Percentiles rank a stretch among this genome's conserved stretches.
Conservation (phyloP, 2,797 vertebrate species). For the Scyliorhinus canicula region DNA sequence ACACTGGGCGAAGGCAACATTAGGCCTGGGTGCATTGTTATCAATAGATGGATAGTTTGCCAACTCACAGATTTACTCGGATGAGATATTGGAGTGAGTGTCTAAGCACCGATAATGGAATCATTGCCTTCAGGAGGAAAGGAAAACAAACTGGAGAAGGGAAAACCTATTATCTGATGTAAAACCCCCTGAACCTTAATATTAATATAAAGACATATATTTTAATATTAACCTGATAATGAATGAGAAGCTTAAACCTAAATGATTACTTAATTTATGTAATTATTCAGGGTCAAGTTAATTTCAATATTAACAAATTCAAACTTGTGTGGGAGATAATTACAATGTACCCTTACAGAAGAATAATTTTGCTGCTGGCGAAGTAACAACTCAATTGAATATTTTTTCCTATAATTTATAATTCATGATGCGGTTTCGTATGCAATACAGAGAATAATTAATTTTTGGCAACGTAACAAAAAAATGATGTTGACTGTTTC, state of each 20-base stretch:
- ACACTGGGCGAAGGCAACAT: neutral
- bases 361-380: constrained; percentile 26
- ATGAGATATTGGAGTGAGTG: neutral
- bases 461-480: constrained; percentile 19
- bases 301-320: constrained; percentile 37
- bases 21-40: too few species aligned
- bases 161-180: neutral
- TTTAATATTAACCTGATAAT: constrained; percentile 9
- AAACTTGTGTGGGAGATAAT: constrained; percentile 31
- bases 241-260: constrained; percentile 21
- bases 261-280: constrained; percentile 34
- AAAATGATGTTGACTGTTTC: constrained; percentile 14
- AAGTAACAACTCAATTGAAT: constrained; percentile 8
- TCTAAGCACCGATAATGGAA: neutral
- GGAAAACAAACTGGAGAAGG: neutral
- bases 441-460: constrained; percentile 27
- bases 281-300: constrained; percentile 36
- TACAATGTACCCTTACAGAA: constrained; percentile 24
- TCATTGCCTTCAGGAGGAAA: neutral
- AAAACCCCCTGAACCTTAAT: neutral
- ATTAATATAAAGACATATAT: constrained; percentile 4
- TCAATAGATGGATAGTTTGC: neutral
- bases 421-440: constrained; percentile 12
- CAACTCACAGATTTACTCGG: neutral
- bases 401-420: constrained; percentile 29